A percentile compares a stretch with the other conserved stretches of the same genome.
Evolutionary conservation across 2,113 vertebrate species (phyloP).

Genomic region (Genyomyrus donnyi): DNA sequence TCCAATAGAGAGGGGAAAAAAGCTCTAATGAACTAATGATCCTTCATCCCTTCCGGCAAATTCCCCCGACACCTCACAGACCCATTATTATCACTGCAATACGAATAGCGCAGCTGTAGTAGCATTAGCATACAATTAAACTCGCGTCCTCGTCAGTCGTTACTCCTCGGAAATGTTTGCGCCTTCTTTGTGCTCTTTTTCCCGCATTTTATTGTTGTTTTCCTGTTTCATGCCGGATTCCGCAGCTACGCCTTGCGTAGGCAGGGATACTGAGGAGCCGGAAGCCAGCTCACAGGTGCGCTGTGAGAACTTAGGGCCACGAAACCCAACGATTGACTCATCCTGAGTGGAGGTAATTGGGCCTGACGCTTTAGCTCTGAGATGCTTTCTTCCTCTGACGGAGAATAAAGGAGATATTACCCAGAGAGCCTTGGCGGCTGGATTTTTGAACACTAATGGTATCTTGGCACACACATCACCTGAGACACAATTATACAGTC

Average conservation of each 20-base stretch:
- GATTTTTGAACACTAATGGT: background rate
- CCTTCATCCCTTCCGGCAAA: conserved; percentile 28
- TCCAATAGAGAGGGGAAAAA: conserved; percentile 31
- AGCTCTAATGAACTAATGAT: conserved; percentile 40
- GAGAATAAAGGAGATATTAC: conserved; percentile 15
- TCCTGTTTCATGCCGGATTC: background rate
- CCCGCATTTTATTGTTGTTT: background rate
- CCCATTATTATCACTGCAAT: background rate
- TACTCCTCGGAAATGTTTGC: background rate
- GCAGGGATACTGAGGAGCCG: background rate
- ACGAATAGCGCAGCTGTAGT: background rate
- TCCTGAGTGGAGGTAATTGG: conserved; percentile 1
- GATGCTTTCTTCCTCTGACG: background rate
- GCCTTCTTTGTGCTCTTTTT: background rate
- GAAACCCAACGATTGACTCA: background rate
- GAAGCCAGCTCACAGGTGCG: too few relatives aligned
- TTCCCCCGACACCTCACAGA: background rate
- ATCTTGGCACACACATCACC: background rate
- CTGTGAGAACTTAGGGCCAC: background rate
- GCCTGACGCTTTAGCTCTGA: background rate
- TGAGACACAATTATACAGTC: conserved; percentile 16
- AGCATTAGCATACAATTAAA: conserved; percentile 3
- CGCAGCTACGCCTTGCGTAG: background rate
- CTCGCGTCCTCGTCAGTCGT: background rate
- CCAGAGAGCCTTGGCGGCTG: background rate